Evolutionary conservation across 2,888 invertebrate genomes (phyloP).

Genomic region (Patella depressa): DNA sequence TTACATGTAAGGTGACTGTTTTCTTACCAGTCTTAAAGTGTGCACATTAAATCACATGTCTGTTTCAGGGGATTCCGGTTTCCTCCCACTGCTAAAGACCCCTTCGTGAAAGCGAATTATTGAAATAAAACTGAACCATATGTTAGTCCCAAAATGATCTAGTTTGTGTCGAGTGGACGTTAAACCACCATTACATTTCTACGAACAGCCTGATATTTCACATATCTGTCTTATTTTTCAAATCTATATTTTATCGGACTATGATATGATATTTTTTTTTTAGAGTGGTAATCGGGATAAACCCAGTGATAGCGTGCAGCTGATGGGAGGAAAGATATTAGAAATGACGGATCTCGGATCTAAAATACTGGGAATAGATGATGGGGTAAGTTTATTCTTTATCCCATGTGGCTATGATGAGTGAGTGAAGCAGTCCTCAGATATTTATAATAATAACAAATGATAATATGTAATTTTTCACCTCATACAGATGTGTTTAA

Average conservation of each 20-base stretch:
- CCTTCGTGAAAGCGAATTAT: no score
- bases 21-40: no score
- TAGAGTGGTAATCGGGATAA: slow-evolving; percentile 71
- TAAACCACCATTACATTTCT: neutral
- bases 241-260: neutral
- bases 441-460: no score
- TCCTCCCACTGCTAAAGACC: no score
- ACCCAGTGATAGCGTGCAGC: slow-evolving; percentile 71
- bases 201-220: no score
- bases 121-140: no score
- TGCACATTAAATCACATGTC: neutral
- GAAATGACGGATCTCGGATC: slow-evolving; percentile 73
- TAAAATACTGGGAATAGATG: slow-evolving; percentile 73
- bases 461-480: neutral
- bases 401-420: neutral
- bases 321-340: slow-evolving; percentile 72
- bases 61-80: no score
- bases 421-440: no score
- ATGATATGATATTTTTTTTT: slow-evolving; percentile 26
- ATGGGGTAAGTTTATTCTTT: slow-evolving; percentile 69
- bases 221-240: neutral
- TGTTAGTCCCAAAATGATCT: no score
- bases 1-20: neutral
- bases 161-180: no score
- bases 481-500: neutral